A percentile compares a stretch with the other conserved stretches of the same genome.
phyloP scores from a whole-genome alignment of 2,113 vertebrate genomes.

The Mesembrinibis cayennensis region DNA sequence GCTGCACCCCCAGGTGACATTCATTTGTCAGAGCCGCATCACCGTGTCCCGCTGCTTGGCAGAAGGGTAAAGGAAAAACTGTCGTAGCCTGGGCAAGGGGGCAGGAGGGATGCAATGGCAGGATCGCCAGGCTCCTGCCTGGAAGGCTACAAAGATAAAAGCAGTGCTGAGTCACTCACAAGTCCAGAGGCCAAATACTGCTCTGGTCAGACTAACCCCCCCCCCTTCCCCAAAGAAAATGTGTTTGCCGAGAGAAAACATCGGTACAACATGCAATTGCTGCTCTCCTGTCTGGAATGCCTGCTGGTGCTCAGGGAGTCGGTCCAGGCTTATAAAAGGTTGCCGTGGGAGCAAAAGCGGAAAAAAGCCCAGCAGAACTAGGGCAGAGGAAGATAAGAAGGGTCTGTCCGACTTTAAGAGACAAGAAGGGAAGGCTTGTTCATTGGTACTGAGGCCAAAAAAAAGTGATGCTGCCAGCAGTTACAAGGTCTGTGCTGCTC shows the following conservation, averaged over 20 bases:
- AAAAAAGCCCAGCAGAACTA: background rate
- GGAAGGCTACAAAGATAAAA: background rate
- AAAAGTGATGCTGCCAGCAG: background rate
- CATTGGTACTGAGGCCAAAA: background rate
- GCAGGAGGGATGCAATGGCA: background rate
- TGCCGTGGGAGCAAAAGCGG: background rate
- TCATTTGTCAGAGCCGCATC: background rate
- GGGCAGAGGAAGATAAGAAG: background rate
- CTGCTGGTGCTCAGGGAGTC: background rate
- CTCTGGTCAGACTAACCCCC: background rate
- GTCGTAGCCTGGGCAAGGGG: rapidly evolving
- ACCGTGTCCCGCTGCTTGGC: background rate
- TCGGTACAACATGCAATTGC: background rate
- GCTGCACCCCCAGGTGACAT: background rate
- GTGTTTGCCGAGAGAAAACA: background rate
- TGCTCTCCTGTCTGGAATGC: background rate
- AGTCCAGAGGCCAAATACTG: background rate
- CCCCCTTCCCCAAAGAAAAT: background rate
- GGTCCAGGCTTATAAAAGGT: background rate
- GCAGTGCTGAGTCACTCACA: background rate
- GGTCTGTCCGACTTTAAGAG: background rate
- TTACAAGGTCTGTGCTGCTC: background rate
- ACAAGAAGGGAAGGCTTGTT: background rate
- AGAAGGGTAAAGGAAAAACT: background rate
- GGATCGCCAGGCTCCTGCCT: background rate